Conservation (phyloP, 2,113 vertebrate species). For the Callocephalon fimbriatum region DNA sequence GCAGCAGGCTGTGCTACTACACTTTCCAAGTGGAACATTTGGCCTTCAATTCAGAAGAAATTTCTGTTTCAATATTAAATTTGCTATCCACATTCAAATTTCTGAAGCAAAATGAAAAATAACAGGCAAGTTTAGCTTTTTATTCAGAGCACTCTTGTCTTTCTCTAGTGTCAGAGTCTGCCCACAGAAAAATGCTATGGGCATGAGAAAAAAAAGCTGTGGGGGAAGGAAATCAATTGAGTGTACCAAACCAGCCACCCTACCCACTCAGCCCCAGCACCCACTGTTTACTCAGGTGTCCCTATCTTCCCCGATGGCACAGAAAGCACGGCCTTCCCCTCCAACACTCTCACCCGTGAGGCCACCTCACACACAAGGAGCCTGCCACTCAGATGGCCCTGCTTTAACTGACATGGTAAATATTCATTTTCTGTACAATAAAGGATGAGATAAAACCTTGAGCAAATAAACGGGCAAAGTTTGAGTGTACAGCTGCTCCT, state of each 20-base stretch:
- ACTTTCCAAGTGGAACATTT: not conserved
- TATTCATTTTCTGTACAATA: constrained; percentile 11
- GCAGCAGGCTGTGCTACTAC: not conserved
- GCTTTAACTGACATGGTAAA: not conserved
- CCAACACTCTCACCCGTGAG: fast-evolving
- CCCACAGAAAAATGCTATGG: not conserved
- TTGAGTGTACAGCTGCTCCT: constrained; percentile 61
- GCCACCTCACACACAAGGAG: not conserved
- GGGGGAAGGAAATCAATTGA: not conserved
- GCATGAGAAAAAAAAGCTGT: not conserved
- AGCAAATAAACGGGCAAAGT: constrained; percentile 72
- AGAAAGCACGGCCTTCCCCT: not conserved
- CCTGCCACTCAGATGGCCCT: not conserved
- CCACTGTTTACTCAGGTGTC: constrained; percentile 30
- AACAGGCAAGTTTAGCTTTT: not conserved
- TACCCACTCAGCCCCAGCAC: not conserved
- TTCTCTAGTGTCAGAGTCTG: not conserved
- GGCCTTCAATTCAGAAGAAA: not conserved
- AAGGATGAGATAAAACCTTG: constrained; percentile 67
- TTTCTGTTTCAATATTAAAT: not conserved
- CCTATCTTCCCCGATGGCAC: not conserved
- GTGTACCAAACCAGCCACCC: not conserved
- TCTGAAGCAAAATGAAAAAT: not conserved
- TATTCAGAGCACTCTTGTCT: fast-evolving
- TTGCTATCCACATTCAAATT: not conserved